Evolutionary conservation across 2,797 vertebrate species (phyloP).

Genomic region (Enteromius unitaeniatus): DNA sequence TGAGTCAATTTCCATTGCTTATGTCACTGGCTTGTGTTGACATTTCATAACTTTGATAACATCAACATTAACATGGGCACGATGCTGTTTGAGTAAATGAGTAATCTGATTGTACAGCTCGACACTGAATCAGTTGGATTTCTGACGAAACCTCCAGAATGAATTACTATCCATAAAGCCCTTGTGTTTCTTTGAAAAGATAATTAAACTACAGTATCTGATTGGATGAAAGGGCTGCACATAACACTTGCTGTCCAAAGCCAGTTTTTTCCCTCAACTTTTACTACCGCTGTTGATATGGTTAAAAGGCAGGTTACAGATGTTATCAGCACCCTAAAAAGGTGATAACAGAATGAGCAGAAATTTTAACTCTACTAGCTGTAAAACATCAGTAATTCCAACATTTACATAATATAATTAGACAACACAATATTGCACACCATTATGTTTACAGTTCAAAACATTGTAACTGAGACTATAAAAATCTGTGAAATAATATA

Average conservation of each 20-base stretch:
- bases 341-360: slow-evolving; percentile 16
- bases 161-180: slow-evolving; percentile 15
- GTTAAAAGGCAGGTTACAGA: not conserved
- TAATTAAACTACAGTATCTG: slow-evolving; percentile 8
- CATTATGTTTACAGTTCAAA: not conserved
- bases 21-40: slow-evolving; percentile 5
- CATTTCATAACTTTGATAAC: slow-evolving; percentile 26
- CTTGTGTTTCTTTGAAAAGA: slow-evolving; percentile 29
- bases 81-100: slow-evolving; percentile 32
- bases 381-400: not conserved
- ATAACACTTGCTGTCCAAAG: not conserved
- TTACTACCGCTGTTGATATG: slow-evolving; percentile 12
- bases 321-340: slow-evolving; percentile 15
- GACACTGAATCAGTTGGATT: not conserved
- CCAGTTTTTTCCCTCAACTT: not conserved
- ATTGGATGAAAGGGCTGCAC: not conserved
- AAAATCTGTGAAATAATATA: not conserved
- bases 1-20: not conserved
- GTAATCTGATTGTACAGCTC: slow-evolving; percentile 14
- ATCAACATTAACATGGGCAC: slow-evolving; percentile 14
- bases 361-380: slow-evolving; percentile 11
- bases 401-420: slow-evolving; percentile 2
- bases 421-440: not conserved
- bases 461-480: not conserved
- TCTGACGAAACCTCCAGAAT: slow-evolving; percentile 26